These are phyloP conservation scores for Turnix velox DNA, from an alignment of 2,113 vertebrate genomes.

Conservation along the genomic window DNA sequence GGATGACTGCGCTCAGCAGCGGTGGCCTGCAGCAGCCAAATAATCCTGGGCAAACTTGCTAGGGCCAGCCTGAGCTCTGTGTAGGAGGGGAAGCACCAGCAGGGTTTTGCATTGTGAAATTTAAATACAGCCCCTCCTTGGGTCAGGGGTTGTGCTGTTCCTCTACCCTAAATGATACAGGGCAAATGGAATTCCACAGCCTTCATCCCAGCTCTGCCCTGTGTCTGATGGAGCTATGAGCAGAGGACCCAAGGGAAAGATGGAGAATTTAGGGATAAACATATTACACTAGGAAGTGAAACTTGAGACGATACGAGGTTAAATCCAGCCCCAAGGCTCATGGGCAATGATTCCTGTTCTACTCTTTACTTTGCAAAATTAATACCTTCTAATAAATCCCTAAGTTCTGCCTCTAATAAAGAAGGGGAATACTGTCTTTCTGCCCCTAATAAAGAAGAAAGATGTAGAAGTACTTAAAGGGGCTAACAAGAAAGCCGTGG, in stretches of 20 bases:
- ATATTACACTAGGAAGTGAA: background rate
- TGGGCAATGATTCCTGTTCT: background rate
- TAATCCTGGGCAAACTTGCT: background rate
- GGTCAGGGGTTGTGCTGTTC: background rate
- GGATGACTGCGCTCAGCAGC: background rate
- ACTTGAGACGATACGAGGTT: background rate
- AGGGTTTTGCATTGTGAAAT: background rate
- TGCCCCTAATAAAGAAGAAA: background rate
- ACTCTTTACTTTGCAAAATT: background rate
- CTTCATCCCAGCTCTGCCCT: background rate
- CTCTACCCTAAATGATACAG: rapidly evolving
- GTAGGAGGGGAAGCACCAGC: background rate
- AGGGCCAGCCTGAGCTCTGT: background rate
- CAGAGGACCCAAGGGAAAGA: background rate
- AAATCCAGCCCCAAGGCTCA: background rate
- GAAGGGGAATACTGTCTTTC: background rate
- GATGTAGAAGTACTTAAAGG: background rate
- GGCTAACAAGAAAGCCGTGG: too few relatives aligned
- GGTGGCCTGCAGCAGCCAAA: background rate
- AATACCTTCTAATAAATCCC: background rate
- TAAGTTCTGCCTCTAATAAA: background rate
- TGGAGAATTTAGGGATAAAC: background rate
- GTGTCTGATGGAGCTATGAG: rapidly evolving
- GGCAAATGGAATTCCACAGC: background rate
- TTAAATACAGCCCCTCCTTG: background rate